A percentile compares a stretch with the other conserved stretches of the same genome.
phyloP scores from a whole-genome alignment of 1,140 invertebrate genomes.

The Nasonia longicornis region DNA sequence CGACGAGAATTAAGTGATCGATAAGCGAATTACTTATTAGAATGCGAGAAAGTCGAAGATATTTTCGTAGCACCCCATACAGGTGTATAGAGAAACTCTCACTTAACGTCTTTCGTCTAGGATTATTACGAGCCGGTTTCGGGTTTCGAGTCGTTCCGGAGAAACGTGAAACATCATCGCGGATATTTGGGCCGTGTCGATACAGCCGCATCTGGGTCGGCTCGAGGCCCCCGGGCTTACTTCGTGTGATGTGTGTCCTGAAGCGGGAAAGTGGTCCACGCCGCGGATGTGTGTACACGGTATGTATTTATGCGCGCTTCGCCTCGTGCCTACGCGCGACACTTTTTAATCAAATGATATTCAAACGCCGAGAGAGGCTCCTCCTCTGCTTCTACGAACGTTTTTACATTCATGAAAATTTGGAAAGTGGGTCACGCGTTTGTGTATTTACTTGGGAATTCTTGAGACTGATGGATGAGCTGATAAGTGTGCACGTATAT shows the following conservation, averaged over 20 bases:
- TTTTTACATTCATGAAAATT: conserved; percentile 28
- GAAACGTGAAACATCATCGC: conserved; percentile 20
- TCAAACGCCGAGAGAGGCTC: neutral
- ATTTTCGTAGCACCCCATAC: too few relatives aligned
- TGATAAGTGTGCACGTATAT: neutral
- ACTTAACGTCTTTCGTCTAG: neutral
- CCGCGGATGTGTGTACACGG: neutral
- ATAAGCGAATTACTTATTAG: too few relatives aligned
- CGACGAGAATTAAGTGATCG: too few relatives aligned
- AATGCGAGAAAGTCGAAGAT: too few relatives aligned
- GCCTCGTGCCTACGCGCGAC: neutral
- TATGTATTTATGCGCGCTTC: neutral
- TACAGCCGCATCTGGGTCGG: conserved; percentile 1
- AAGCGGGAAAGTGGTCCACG: conserved; percentile 27
- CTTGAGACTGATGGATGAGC: neutral
- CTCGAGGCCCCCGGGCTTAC: neutral
- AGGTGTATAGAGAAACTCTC: neutral
- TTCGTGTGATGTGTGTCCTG: neutral
- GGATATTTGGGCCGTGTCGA: conserved; percentile 30
- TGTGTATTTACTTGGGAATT: neutral
- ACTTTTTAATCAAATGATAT: conserved; percentile 29
- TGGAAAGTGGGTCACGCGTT: neutral
- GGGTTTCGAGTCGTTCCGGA: neutral
- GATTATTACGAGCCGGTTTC: neutral
- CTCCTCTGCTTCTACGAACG: neutral